Evolutionary conservation across 2,888 invertebrate genomes (phyloP), one percentile per base, ranked within the genome.

Genomic region (Phragmatobia fuliginosa): DNA sequence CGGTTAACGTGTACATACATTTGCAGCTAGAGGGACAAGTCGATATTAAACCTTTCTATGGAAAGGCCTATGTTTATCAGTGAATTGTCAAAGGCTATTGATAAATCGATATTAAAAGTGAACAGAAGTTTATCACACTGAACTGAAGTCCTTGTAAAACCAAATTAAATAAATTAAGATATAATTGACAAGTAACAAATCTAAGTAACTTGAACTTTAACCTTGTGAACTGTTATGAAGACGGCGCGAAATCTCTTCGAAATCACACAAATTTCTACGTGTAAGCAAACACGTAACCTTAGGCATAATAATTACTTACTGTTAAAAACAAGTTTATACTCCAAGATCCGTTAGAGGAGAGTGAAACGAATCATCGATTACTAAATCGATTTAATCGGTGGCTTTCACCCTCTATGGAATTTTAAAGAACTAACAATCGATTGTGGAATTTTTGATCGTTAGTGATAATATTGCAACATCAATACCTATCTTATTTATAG

Each of bases 301-400:
- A 58, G 58, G 28, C 21, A 45, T 45, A 56, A 63, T 69, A 70
- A 38, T 73, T 73, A 66, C 5, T 0, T 36, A 59, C 36, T 49
- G 62, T 67, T 66, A 67, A 28, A 78, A 72, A 73, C 79, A 70
- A 67, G 71, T 73, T 72, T 60, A 65, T 0, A 66, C 64, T 65
- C 61, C 70, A 25, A 65, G 49, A 32, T 52, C 31, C 52, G 25
- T 31, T 45, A 28, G 67, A 45, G 32, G 28, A 61, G 56, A 70
- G 56, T 67, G 66, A 32, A 66, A 63, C 70, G 25, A 70, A 70
- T 70, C 38, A 49, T 31, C 66, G 33, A 67, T 62, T 69, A 64
- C 49, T 60, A 64, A 56, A 64, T 63, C 61, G 61, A 64, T 68
- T 49, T 70, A 63, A 45, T 62, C 52, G 66, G 6, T 36, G 21